Base-by-base conservation (phyloP, 1,140 invertebrate genomes). In the Helicoverpa armigera region DNA sequence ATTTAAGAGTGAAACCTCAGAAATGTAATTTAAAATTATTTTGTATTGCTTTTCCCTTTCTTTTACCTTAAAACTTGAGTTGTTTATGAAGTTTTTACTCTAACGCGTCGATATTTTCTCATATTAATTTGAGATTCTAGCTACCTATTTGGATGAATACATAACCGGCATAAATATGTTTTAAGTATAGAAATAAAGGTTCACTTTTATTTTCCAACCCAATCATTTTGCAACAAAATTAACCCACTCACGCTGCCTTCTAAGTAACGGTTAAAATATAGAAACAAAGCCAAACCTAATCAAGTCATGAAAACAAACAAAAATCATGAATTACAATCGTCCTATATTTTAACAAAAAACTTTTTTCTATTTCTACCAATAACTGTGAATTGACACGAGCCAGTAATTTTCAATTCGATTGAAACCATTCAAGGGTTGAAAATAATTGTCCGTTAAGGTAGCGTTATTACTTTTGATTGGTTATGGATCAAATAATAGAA, bases 261-360 rank as follows among this genome's bases (percentile, higher is more conserved):
- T 50, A 43, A 53, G 10, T 58, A 81, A 78, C 61, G 50, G 58
- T 74, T 56, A 53, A 63, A 80, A 80, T 35, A 70, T 51, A 79
- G 31, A 43, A 60, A 12, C 35, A 51, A 18, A n/a, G 79, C 51
- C 50, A 50, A 58, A 77, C 31, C 73, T 67, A 73, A 83, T 83
- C 70, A 70, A 53, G 82, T 82, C 82, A 85, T 51, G 79, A 81
- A 85, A 82, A 83, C 80, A 83, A 82, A 81, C 70, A 81, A 83
- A 85, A 83, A 79, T 85, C 72, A 82, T 81, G 73, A 85, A 84
- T 85, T 76, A 78, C 79, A 84, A 83, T 83, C 51, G 9, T 54
- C 18, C 50, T 53, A 5, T 16, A 3, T 50, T 18, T 48, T 18
- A n/a, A 70, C 14, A 48, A 50, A 67, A 67, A 67, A 50, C 11